Evolutionary conservation across 2,113 vertebrate genomes (phyloP).

Genomic region (Tragelaphus buxtoni): DNA sequence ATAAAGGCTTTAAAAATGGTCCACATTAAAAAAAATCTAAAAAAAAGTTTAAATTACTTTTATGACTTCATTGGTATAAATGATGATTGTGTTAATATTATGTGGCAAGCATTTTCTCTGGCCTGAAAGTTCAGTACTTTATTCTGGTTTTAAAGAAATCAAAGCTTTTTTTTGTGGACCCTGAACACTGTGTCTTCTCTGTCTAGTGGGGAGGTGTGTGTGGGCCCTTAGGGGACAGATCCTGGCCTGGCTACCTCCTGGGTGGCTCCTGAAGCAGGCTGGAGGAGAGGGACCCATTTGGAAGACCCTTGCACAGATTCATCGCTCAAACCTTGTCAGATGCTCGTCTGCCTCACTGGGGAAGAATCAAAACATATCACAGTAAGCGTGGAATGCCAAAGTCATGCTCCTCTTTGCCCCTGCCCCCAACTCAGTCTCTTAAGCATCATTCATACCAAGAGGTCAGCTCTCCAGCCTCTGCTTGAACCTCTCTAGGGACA

Average conservation of each 20-base stretch:
- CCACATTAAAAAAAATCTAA: background rate
- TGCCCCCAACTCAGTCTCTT: background rate
- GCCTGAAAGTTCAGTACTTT: background rate
- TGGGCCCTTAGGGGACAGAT: background rate
- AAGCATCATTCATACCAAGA: background rate
- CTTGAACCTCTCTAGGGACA: background rate
- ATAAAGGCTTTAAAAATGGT: background rate
- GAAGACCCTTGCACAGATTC: background rate
- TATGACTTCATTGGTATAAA: background rate
- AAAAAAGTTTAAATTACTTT: background rate
- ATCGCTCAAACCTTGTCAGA: background rate
- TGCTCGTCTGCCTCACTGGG: background rate
- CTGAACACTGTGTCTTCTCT: background rate
- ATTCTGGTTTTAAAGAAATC: constrained; percentile 15
- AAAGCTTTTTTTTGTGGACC: background rate
- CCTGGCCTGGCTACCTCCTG: no score
- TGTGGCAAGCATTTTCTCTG: background rate
- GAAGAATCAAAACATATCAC: background rate
- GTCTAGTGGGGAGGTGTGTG: background rate
- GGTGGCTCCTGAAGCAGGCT: background rate
- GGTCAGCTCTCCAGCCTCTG: background rate
- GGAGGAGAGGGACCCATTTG: background rate
- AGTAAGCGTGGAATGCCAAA: background rate
- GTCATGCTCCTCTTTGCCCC: background rate
- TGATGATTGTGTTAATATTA: background rate